Evolutionary conservation across 2,888 invertebrate species (phyloP).

Genomic region (Apantesis nais): DNA sequence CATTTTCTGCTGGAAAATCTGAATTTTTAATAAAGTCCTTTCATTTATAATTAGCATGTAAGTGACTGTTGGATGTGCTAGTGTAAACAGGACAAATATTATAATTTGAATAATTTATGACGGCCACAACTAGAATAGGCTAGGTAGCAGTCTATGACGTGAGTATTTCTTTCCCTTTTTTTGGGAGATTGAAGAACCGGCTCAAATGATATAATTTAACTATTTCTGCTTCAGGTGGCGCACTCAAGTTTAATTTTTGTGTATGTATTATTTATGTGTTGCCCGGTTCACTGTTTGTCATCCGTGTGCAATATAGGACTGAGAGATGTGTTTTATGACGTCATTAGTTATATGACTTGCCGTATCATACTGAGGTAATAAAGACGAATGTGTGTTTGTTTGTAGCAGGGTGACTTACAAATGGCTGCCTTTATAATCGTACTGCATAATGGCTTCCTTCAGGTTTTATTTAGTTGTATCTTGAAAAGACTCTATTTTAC

Average conservation of each 20-base stretch:
- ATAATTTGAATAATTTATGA: neutral
- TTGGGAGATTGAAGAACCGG: too few relatives aligned
- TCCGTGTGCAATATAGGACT: conserved; percentile 22
- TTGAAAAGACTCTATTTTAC: neutral
- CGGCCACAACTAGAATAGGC: neutral
- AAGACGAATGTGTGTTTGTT: conserved; percentile 15
- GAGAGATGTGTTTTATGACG: conserved; percentile 18
- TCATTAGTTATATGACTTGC: conserved; percentile 19
- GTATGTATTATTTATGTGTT: conserved; percentile 33
- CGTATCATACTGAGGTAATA: conserved; percentile 19
- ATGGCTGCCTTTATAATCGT: conserved; percentile 8
- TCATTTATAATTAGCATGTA: conserved; percentile 45
- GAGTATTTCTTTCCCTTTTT: neutral
- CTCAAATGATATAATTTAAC: neutral
- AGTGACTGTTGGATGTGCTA: conserved; percentile 38
- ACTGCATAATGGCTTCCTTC: neutral
- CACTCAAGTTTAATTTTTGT: conserved; percentile 29
- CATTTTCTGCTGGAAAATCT: conserved; percentile 50
- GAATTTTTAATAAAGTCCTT: conserved; percentile 54
- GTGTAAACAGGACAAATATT: conserved; percentile 10
- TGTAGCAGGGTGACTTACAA: conserved; percentile 9
- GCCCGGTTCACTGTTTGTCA: conserved; percentile 27
- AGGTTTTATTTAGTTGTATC: neutral
- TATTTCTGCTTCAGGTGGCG: neutral
- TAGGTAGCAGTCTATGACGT: neutral